Evolutionary conservation across 2,113 vertebrate genomes (phyloP).

Genomic region (Lates calcarifer): DNA sequence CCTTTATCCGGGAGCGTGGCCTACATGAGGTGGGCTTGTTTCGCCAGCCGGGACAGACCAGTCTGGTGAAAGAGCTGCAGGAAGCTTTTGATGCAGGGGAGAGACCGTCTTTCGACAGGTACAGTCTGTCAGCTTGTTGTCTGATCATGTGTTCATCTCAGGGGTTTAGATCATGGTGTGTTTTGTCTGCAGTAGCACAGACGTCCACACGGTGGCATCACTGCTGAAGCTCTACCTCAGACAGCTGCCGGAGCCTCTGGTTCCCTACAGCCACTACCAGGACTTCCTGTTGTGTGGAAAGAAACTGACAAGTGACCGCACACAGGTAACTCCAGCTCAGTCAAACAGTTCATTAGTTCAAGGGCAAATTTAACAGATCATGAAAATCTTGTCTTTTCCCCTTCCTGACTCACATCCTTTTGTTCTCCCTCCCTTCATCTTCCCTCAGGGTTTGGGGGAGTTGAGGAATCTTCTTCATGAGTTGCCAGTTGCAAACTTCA

Average conservation of each 20-base stretch:
- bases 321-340: constrained; percentile 62
- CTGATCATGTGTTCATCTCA: not conserved
- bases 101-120: constrained; percentile 86
- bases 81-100: constrained; percentile 85
- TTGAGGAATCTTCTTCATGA: constrained; percentile 82
- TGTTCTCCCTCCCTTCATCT: not conserved
- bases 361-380: not conserved
- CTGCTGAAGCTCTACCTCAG: constrained; percentile 87
- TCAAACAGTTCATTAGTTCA: not conserved
- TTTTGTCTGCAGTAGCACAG: constrained; percentile 79
- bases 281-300: constrained; percentile 83
- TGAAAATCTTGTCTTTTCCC: not conserved
- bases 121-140: not conserved
- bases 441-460: constrained; percentile 77
- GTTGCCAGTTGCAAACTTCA: constrained; percentile 85
- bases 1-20: constrained; percentile 82
- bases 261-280: constrained; percentile 83
- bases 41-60: constrained; percentile 84
- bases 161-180: not conserved
- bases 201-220: constrained; percentile 87
- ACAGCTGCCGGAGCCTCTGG: constrained; percentile 85
- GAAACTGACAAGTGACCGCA: constrained; percentile 70
- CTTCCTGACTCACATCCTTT: not conserved
- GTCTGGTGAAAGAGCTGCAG: constrained; percentile 85
- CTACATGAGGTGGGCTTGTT: constrained; percentile 86